phyloP scores from a whole-genome alignment of 1,140 invertebrate genomes.

The Monomorium pharaonis region DNA sequence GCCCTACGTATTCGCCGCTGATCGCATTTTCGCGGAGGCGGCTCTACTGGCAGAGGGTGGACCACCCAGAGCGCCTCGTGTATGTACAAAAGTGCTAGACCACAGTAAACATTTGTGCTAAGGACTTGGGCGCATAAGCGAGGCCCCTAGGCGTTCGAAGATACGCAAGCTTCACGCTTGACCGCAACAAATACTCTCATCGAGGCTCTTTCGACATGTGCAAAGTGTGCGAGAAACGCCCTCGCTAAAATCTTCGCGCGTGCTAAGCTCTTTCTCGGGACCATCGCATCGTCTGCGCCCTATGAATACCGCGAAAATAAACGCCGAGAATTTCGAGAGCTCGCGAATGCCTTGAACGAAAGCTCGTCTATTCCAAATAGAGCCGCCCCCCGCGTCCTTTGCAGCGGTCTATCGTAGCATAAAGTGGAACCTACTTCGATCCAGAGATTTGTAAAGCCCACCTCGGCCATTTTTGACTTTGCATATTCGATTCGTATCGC shows the following conservation, averaged over 20 bases:
- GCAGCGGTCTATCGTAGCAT: conserved; percentile 73
- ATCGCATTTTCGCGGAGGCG: conserved; percentile 48
- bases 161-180: conserved; percentile 16
- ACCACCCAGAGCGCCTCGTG: conserved; percentile 31
- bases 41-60: conserved; percentile 23
- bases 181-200: conserved; percentile 37
- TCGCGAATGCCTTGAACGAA: neutral
- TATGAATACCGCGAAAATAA: neutral
- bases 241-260: neutral
- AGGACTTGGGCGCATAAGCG: conserved; percentile 28
- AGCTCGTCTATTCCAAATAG: conserved; percentile 10
- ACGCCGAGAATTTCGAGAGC: neutral
- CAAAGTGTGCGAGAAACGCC: conserved; percentile 7
- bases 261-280: neutral
- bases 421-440: conserved; percentile 85
- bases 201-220: neutral
- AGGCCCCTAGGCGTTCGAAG: conserved; percentile 38
- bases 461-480: conserved; percentile 98
- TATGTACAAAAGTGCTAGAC: conserved; percentile 37
- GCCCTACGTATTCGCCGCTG: conserved; percentile 29
- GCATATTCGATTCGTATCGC: conserved; percentile 99
- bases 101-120: conserved; percentile 48
- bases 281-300: neutral
- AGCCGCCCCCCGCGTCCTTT: conserved; percentile 61
- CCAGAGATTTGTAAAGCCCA: conserved; percentile 86